Conservation (phyloP, 2,797 vertebrate species). For the Alouatta caraya region DNA sequence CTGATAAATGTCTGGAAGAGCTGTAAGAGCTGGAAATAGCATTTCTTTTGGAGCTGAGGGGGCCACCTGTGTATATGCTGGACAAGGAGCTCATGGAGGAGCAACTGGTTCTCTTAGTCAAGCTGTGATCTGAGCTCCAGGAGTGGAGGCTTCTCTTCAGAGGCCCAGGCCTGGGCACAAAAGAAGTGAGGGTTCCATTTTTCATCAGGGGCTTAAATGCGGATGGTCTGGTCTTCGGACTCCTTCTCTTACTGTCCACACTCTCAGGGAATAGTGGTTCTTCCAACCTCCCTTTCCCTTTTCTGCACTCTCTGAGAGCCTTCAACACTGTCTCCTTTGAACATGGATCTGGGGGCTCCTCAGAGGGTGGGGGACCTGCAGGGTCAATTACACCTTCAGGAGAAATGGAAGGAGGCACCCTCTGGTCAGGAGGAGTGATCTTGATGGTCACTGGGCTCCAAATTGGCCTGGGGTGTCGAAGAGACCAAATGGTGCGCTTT, state of each 20-base stretch:
- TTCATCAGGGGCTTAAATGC: slow-evolving; percentile 86
- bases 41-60: slow-evolving; percentile 87
- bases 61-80: slow-evolving; percentile 75
- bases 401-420: slow-evolving; percentile 64
- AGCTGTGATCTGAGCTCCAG: slow-evolving; percentile 83
- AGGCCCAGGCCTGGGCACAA: slow-evolving; percentile 90
- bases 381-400: slow-evolving; percentile 79
- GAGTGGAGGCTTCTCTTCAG: slow-evolving; percentile 87
- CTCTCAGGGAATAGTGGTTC: slow-evolving; percentile 67
- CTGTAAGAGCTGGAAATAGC: slow-evolving; percentile 95
- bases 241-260: slow-evolving; percentile 88
- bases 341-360: slow-evolving; percentile 83
- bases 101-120: slow-evolving; percentile 87
- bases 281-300: slow-evolving; percentile 85
- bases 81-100: slow-evolving; percentile 87
- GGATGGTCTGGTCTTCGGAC: slow-evolving; percentile 77
- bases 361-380: neutral
- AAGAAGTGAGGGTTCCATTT: slow-evolving; percentile 86
- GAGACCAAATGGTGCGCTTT: slow-evolving; percentile 87
- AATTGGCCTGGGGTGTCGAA: slow-evolving; percentile 81
- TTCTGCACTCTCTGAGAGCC: slow-evolving; percentile 88
- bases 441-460: slow-evolving; percentile 91
- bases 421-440: slow-evolving; percentile 86
- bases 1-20: slow-evolving; percentile 84
- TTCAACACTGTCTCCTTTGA: slow-evolving; percentile 91